phyloP scores from a whole-genome alignment of 2,797 vertebrate genomes.

The Margarornis squamiger region DNA sequence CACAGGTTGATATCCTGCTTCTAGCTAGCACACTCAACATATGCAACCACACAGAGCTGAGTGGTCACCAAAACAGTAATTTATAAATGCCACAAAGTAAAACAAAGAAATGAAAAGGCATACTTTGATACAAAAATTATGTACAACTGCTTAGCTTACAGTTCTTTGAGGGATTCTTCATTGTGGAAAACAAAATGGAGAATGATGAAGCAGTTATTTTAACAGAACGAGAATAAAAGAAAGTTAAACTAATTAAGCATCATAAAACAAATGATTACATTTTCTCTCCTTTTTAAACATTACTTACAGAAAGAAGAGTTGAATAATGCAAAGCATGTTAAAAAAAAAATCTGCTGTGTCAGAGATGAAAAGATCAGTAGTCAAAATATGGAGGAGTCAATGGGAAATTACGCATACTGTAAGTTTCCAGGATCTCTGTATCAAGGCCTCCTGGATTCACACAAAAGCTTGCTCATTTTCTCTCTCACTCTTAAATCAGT shows the following conservation, averaged over 20 bases:
- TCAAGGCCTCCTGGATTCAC: not conserved
- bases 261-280: not conserved
- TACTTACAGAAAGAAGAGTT: not conserved
- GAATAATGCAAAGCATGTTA: not conserved
- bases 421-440: not conserved
- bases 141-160: not conserved
- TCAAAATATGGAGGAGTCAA: not conserved
- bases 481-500: not conserved
- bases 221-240: not conserved
- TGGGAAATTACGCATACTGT: not conserved
- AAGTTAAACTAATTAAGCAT: not conserved
- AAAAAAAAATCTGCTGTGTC: not conserved
- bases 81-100: not conserved
- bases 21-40: not conserved
- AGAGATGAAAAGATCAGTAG: not conserved
- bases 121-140: not conserved
- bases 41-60: not conserved
- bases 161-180: not conserved
- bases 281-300: not conserved
- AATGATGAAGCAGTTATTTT: not conserved
- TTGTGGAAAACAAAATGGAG: accelerated
- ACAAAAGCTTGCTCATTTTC: not conserved
- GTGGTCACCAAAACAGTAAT: not conserved
- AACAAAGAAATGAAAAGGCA: not conserved
- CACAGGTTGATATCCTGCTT: not conserved